phyloP scores from a whole-genome alignment of 2,888 invertebrate species.

The Fragum whitleyi region DNA sequence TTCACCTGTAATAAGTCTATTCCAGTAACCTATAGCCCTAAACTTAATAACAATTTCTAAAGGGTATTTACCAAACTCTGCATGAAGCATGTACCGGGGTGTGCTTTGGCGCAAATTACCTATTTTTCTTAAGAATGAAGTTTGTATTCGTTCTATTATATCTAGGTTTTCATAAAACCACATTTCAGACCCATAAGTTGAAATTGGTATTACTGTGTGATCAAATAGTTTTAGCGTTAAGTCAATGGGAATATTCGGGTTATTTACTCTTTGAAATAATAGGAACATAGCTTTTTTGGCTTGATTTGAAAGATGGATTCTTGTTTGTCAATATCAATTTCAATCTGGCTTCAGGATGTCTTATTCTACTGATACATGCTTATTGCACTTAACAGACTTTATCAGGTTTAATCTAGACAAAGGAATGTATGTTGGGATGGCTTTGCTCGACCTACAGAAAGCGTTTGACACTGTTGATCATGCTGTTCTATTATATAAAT shows the following conservation, averaged over 20 bases:
- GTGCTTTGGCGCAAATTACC: background rate
- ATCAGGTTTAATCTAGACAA: too few species aligned
- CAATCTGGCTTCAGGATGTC: too few species aligned
- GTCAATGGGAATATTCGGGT: background rate
- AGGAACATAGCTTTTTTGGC: slow-evolving; percentile 19
- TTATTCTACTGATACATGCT: too few species aligned
- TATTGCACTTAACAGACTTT: too few species aligned
- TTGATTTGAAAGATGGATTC: slow-evolving; percentile 20
- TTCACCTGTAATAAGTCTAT: background rate
- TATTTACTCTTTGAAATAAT: slow-evolving; percentile 3
- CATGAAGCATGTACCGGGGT: background rate
- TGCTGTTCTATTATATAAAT: too few species aligned
- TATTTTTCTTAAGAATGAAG: background rate
- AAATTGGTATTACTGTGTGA: too few species aligned
- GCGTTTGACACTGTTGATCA: too few species aligned
- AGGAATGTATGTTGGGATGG: too few species aligned
- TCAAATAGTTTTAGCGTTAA: slow-evolving; percentile 4
- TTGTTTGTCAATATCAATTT: too few species aligned
- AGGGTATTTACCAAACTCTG: background rate
- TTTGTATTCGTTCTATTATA: slow-evolving; percentile 1
- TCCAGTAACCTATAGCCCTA: background rate
- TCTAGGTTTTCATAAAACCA: background rate
- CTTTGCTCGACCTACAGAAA: too few species aligned
- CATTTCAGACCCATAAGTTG: background rate
- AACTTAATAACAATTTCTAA: background rate